Percentiles rank a stretch among this genome's conserved stretches.
phyloP scores from a whole-genome alignment of 2,797 vertebrate genomes.

The Discoglossus pictus region DNA sequence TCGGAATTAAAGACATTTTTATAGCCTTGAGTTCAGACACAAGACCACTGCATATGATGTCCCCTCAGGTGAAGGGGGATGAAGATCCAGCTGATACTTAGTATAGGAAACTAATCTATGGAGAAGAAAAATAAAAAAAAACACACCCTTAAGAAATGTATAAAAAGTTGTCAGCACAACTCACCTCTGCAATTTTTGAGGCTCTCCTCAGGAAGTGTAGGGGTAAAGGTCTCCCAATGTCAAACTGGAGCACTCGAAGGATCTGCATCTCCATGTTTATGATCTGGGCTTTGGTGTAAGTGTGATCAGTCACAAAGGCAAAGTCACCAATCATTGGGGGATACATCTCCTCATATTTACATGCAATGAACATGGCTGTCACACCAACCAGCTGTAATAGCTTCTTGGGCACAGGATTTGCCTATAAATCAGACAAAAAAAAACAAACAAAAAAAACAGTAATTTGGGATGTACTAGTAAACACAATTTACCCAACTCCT shows the following conservation, averaged over 20 bases:
- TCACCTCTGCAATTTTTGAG: slow-evolving; percentile 63
- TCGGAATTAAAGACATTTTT: no score
- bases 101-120: no score
- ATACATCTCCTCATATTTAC: slow-evolving; percentile 66
- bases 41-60: no score
- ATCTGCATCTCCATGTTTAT: slow-evolving; percentile 67
- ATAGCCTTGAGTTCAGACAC: no score
- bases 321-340: slow-evolving; percentile 56
- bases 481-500: no score
- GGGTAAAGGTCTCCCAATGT: slow-evolving; percentile 56
- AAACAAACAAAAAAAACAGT: no score
- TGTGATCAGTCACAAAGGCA: slow-evolving; percentile 54
- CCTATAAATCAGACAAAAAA: no score
- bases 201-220: slow-evolving; percentile 60
- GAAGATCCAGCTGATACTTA: no score
- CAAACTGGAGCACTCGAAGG: slow-evolving; percentile 61
- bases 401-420: slow-evolving; percentile 75
- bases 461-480: no score
- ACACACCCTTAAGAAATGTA: no score
- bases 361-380: slow-evolving; percentile 64
- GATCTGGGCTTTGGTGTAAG: slow-evolving; percentile 59
- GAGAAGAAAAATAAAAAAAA: no score
- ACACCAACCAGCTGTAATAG: slow-evolving; percentile 81
- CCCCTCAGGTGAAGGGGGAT: no score
- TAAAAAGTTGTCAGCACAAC: background rate